Evolutionary conservation across 2,888 invertebrate species (phyloP).

Genomic region (Pachycephus smyrnensis): DNA sequence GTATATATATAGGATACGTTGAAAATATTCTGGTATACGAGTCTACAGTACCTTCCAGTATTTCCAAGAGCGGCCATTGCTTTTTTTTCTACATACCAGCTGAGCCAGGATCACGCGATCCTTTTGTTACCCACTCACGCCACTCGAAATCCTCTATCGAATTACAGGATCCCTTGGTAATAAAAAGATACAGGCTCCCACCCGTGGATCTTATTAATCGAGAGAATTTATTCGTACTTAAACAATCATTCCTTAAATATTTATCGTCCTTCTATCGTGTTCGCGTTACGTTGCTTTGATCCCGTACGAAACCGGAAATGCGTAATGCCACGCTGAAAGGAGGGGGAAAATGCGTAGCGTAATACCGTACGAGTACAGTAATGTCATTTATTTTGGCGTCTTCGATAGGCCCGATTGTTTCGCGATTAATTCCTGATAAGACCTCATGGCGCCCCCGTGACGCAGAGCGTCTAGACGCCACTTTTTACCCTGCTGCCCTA

Average conservation of each 20-base stretch:
- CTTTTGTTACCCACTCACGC: constrained; percentile 43
- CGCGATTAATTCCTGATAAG: background rate
- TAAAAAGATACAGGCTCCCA: background rate
- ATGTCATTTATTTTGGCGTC: background rate
- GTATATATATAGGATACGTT: background rate
- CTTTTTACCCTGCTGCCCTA: background rate
- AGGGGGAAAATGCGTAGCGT: too few relatives aligned
- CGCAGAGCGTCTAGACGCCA: background rate
- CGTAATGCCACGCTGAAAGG: background rate
- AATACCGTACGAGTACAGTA: background rate
- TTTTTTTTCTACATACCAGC: constrained; percentile 51
- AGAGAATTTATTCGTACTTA: too few relatives aligned
- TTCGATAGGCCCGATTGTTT: background rate
- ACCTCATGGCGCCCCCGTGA: background rate
- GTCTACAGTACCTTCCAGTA: background rate
- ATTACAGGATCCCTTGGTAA: background rate
- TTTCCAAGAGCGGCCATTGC: constrained; percentile 25
- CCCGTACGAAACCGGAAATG: background rate
- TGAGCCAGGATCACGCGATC: constrained; percentile 45
- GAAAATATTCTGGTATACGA: background rate
- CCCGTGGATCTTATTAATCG: too few relatives aligned
- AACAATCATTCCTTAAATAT: too few relatives aligned
- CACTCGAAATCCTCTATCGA: background rate
- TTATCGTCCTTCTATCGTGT: background rate
- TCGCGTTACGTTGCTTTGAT: too few relatives aligned